phyloP scores from a whole-genome alignment of 2,888 invertebrate species.

The Tetranychus truncatus region DNA sequence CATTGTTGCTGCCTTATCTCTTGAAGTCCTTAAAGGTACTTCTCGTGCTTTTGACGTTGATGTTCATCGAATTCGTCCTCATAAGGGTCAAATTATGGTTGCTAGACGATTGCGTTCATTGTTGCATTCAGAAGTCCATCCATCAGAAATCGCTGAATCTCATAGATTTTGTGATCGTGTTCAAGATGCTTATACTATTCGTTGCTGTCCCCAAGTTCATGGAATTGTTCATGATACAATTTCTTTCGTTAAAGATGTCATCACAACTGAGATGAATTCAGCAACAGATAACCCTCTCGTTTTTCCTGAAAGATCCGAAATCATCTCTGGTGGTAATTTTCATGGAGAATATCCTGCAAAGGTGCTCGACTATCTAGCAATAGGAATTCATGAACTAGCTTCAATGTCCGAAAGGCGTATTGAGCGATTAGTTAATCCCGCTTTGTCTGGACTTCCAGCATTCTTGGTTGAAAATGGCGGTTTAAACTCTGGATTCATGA shows the following conservation, averaged over 20 bases:
- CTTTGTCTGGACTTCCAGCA: slow-evolving; percentile 45
- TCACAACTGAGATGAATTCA: slow-evolving; percentile 46
- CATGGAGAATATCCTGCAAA: slow-evolving; percentile 52
- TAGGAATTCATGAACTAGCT: slow-evolving; percentile 46
- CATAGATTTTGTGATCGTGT: slow-evolving; percentile 46
- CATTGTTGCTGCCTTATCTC: slow-evolving; percentile 44
- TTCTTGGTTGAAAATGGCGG: slow-evolving; percentile 48
- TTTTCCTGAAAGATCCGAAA: slow-evolving; percentile 41
- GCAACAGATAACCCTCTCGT: slow-evolving; percentile 48
- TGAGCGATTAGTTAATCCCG: slow-evolving; percentile 46
- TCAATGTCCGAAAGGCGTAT: slow-evolving; percentile 47
- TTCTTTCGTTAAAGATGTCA: slow-evolving; percentile 42
- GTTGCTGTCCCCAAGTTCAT: slow-evolving; percentile 48
- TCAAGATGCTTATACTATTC: slow-evolving; percentile 47
- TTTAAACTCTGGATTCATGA: slow-evolving; percentile 49
- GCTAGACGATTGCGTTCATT: slow-evolving; percentile 42
- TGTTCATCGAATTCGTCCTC: slow-evolving; percentile 44
- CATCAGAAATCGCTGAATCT: slow-evolving; percentile 47
- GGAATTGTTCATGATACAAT: slow-evolving; percentile 48
- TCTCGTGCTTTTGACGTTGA: slow-evolving; percentile 45
- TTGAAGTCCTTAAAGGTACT: slow-evolving; percentile 48
- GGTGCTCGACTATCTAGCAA: slow-evolving; percentile 45
- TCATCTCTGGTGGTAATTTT: slow-evolving; percentile 49
- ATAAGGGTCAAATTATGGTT: slow-evolving; percentile 43
- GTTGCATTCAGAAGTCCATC: slow-evolving; percentile 44